Evolutionary conservation across 2,888 invertebrate genomes (phyloP), one percentile per base, ranked within the genome.

Genomic region (Laothoe populi): DNA sequence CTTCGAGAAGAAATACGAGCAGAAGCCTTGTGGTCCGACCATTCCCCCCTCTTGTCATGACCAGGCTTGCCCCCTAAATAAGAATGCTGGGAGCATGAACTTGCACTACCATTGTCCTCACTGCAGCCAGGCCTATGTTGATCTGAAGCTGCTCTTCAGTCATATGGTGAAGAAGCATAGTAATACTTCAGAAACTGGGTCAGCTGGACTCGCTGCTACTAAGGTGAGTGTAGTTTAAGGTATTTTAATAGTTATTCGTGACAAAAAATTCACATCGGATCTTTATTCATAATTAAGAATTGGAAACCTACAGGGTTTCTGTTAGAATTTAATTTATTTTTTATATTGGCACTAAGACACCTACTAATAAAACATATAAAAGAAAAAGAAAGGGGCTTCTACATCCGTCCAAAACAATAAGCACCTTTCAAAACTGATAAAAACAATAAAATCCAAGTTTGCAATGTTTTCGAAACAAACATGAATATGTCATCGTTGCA

Each of bases 31-130:
- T 1, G 88, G 90, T 2, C 92, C 92, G 0, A 91, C 92, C 0
- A 91, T 92, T 44, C 92, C 92, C 84, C 95, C 94, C 68, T 95
- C 94, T 66, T 94, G 93, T 75, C 94, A 93, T 74, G 94, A 94
- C 88, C 93, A 94, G 86, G 84, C 75, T 0, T 92, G 92, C 74
- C 87, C 89, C 0, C 65, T 92, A 66, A 92, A 92, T 62, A 92
- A 92, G 68, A 90, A 90, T 63, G 81, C 90, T 48, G 88, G 91
- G 0, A 89, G 88, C 45, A 91, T 92, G 89, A 92, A 92, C 64
- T 70, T 92, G 11, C 92, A 92, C 65, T 92, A 92, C 64, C 92
- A 92, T 62, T 92, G 92, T 42, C 92, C 92, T 31, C 88, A 91
- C 62, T 92, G 92, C 66, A 87, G 86, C 58, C 93, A 92, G 65